Percentiles rank a stretch among this genome's conserved stretches.
Conservation (phyloP, 1,140 invertebrate genomes). For the Apis florea region DNA sequence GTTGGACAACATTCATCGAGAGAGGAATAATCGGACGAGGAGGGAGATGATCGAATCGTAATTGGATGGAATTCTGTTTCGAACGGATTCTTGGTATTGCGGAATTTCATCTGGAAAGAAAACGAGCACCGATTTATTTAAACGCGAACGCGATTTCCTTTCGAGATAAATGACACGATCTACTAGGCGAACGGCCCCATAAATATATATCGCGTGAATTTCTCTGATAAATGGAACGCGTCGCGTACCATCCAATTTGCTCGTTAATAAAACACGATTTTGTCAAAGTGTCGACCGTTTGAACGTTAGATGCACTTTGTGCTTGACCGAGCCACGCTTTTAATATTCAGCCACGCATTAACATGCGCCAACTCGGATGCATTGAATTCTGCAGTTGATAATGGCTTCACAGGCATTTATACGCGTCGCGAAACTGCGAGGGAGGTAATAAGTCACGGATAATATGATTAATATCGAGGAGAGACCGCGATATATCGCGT, state of each 20-base stretch:
- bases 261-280: slow-evolving; percentile 19
- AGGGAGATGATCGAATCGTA: neutral
- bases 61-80: neutral
- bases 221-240: neutral
- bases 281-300: neutral
- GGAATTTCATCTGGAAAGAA: neutral
- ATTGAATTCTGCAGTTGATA: slow-evolving; percentile 29
- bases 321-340: slow-evolving; percentile 3
- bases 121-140: neutral
- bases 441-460: slow-evolving; percentile 35
- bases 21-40: neutral
- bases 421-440: slow-evolving; percentile 23
- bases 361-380: slow-evolving; percentile 3
- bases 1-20: too few species aligned
- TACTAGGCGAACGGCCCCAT: neutral
- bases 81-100: too few species aligned
- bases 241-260: neutral
- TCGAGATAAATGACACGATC: slow-evolving; percentile 17
- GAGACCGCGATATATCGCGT: neutral
- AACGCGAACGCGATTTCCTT: neutral
- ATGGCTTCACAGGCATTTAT: slow-evolving; percentile 17
- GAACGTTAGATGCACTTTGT: neutral
- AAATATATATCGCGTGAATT: neutral
- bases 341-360: slow-evolving; percentile 32
- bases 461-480: slow-evolving; percentile 40